Conservation (phyloP, 2,888 invertebrate species). For the Bombyx huttoni region DNA sequence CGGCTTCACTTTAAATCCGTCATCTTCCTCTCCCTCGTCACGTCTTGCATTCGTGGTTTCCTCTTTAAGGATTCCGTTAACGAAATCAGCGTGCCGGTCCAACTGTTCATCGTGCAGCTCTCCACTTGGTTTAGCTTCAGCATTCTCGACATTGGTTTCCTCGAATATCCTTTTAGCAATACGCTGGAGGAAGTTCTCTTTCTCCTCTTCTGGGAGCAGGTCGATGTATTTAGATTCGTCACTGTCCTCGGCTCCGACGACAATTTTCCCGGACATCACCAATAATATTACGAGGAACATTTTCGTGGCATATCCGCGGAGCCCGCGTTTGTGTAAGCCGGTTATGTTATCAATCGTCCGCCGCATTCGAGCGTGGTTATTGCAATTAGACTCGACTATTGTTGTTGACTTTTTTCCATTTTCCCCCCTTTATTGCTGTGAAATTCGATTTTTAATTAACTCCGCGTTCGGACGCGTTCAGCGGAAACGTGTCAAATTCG, state of each 20-base stretch:
- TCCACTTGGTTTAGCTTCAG: constrained; percentile 10
- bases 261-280: constrained; percentile 9
- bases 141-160: constrained; percentile 8
- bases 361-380: too few species aligned
- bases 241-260: constrained; percentile 16
- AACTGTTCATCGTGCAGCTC: constrained; percentile 32
- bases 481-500: too few species aligned
- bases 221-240: constrained; percentile 42
- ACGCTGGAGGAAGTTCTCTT: constrained; percentile 37
- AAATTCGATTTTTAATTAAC: not conserved
- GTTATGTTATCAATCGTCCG: too few species aligned
- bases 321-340: too few species aligned
- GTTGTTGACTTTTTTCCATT: not conserved
- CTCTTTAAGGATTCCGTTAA: constrained; percentile 33
- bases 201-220: constrained; percentile 40
- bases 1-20: constrained; percentile 8
- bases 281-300: constrained; percentile 24
- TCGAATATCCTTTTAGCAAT: constrained; percentile 42
- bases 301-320: constrained; percentile 17
- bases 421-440: not conserved
- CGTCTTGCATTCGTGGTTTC: constrained; percentile 17
- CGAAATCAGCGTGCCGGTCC: constrained; percentile 30
- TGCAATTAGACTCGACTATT: constrained; percentile 4
- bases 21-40: constrained; percentile 3
- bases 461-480: not conserved